phyloP scores from a whole-genome alignment of 2,113 vertebrate species.

The Chionomys nivalis region DNA sequence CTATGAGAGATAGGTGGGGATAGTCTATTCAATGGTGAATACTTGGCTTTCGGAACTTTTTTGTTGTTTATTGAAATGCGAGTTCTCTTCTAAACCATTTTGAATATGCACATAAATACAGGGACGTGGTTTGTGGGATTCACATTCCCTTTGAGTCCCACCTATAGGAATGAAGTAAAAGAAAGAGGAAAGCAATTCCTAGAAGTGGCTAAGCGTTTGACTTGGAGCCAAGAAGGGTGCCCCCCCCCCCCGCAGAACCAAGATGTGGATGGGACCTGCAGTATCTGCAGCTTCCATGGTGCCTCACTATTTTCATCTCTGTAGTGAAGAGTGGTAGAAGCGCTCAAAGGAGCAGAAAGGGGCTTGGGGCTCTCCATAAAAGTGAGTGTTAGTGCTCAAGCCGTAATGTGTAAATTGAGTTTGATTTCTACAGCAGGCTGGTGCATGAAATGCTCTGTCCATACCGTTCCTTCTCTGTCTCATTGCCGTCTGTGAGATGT shows the following conservation, averaged over 20 bases:
- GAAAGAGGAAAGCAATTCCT: not conserved
- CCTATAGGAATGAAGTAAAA: constrained; percentile 23
- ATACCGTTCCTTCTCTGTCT: not conserved
- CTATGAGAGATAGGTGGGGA: not conserved
- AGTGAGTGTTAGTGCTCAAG: not conserved
- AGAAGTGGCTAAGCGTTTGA: not conserved
- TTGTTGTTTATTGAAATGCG: not conserved
- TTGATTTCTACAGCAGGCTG: not conserved
- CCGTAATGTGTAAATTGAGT: constrained; percentile 7
- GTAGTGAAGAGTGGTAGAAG: not conserved
- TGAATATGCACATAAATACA: not conserved
- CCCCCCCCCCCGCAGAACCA: not conserved
- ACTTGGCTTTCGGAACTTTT: not conserved
- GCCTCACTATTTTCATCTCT: constrained; percentile 6
- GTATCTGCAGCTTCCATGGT: not conserved
- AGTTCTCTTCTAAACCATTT: not conserved
- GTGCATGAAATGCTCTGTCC: not conserved
- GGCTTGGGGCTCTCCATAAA: not conserved
- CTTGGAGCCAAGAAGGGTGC: not conserved
- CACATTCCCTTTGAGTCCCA: not conserved
- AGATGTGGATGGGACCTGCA: not conserved
- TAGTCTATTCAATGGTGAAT: not conserved
- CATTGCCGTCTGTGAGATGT: not conserved
- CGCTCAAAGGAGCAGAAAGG: not conserved
- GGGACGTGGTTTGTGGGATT: not conserved